Percentiles rank a stretch among this genome's conserved stretches.
Conservation (phyloP, 2,113 vertebrate species). For the Melanerpes aurifrons region DNA sequence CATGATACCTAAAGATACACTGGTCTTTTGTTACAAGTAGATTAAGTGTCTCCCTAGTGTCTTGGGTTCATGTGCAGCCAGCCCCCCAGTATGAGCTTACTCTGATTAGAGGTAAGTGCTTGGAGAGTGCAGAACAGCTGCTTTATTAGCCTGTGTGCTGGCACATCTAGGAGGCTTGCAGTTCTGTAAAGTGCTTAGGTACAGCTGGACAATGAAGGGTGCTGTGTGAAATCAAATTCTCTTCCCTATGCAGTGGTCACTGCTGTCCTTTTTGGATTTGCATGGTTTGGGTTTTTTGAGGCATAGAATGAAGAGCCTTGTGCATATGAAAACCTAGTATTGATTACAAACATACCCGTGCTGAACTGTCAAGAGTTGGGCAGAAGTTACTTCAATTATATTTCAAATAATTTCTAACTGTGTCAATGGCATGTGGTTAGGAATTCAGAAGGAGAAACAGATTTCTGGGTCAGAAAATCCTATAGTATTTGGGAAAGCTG, state of each 20-base stretch:
- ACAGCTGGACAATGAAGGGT: neutral
- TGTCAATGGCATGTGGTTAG: neutral
- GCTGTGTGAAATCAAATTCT: neutral
- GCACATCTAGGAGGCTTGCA: neutral
- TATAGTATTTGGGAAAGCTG: neutral
- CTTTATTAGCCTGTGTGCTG: neutral
- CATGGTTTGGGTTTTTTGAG: neutral
- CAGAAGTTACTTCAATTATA: neutral
- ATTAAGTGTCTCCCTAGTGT: neutral
- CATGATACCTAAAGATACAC: neutral
- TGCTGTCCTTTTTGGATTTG: neutral
- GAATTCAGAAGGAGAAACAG: neutral
- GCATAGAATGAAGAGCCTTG: neutral
- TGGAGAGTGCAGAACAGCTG: neutral
- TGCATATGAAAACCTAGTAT: neutral
- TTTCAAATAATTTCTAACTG: neutral
- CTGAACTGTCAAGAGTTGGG: neutral
- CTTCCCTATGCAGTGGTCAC: neutral
- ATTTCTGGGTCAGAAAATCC: neutral
- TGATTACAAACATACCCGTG: neutral
- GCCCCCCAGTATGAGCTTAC: neutral
- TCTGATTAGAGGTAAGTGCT: neutral
- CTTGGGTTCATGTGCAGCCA: neutral
- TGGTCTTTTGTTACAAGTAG: neutral
- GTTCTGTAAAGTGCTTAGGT: neutral